Percentiles rank a stretch among this genome's conserved stretches.
Evolutionary conservation across 2,113 vertebrate genomes (phyloP).

Genomic region (Salminus brasiliensis): DNA sequence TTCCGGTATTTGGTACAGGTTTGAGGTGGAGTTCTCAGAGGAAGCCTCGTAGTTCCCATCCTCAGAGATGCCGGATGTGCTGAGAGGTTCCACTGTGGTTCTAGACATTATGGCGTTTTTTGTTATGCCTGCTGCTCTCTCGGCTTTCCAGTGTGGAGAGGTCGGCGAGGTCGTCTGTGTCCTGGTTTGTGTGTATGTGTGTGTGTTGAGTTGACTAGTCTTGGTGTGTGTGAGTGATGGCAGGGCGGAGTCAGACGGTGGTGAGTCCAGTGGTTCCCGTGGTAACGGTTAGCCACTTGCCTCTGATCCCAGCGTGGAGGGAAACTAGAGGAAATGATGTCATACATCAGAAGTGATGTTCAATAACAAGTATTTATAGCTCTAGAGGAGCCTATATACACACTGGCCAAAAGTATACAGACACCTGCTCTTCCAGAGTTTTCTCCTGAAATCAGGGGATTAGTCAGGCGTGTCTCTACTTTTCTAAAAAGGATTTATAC

Average conservation of each 20-base stretch:
- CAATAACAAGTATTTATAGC: background rate
- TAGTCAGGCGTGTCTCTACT: too few relatives aligned
- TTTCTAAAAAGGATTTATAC: too few relatives aligned
- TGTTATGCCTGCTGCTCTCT: background rate
- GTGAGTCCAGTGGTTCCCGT: background rate
- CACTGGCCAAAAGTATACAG: too few relatives aligned
- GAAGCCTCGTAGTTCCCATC: too few relatives aligned
- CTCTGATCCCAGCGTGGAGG: background rate
- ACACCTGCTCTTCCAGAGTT: too few relatives aligned
- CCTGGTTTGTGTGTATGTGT: conserved; percentile 1
- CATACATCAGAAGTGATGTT: background rate
- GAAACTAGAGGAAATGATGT: background rate
- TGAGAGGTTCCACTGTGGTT: too few relatives aligned
- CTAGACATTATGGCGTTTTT: too few relatives aligned
- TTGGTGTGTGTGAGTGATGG: conserved; percentile 12
- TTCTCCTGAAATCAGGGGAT: too few relatives aligned
- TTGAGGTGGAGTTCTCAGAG: too few relatives aligned
- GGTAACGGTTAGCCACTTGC: background rate
- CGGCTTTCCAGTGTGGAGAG: background rate
- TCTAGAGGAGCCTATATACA: background rate
- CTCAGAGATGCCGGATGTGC: too few relatives aligned
- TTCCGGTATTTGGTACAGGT: too few relatives aligned
- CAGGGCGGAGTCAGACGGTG: background rate
- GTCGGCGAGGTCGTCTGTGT: background rate
- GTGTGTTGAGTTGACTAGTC: background rate